phyloP scores from a whole-genome alignment of 1,140 invertebrate genomes.

The Camponotus floridanus region DNA sequence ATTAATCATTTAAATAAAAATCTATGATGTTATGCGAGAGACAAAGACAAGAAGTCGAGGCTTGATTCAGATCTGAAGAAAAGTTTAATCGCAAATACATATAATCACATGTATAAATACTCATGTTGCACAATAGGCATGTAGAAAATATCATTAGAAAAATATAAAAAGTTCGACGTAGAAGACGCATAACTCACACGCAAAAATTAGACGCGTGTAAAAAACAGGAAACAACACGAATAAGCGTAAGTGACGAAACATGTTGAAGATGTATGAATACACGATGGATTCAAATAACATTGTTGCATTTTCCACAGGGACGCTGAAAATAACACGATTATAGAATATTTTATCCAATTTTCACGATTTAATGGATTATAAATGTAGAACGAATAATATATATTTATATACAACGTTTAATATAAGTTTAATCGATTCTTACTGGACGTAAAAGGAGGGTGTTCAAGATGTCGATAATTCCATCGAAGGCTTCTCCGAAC shows the following conservation, averaged over 20 bases:
- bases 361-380: background rate
- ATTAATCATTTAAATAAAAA: background rate
- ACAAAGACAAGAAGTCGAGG: background rate
- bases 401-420: background rate
- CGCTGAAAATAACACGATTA: constrained; percentile 75
- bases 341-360: constrained; percentile 57
- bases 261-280: background rate
- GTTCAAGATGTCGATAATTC: constrained; percentile 71
- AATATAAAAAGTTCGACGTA: constrained; percentile 47
- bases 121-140: constrained; percentile 8
- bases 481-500: constrained; percentile 79
- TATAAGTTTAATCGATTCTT: constrained; percentile 64
- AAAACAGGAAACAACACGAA: constrained; percentile 17
- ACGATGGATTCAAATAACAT: constrained; percentile 62
- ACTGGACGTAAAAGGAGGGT: constrained; percentile 78
- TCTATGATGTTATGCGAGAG: background rate
- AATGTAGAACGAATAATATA: background rate
- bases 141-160: constrained; percentile 20
- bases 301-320: constrained; percentile 76
- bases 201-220: constrained; percentile 51
- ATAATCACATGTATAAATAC: constrained; percentile 40
- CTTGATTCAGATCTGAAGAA: background rate
- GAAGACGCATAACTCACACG: constrained; percentile 43
- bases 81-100: constrained; percentile 62
- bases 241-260: background rate